These are phyloP conservation scores for Limanda limanda DNA, from an alignment of 2,113 vertebrate genomes.

Conservation along the genomic window DNA sequence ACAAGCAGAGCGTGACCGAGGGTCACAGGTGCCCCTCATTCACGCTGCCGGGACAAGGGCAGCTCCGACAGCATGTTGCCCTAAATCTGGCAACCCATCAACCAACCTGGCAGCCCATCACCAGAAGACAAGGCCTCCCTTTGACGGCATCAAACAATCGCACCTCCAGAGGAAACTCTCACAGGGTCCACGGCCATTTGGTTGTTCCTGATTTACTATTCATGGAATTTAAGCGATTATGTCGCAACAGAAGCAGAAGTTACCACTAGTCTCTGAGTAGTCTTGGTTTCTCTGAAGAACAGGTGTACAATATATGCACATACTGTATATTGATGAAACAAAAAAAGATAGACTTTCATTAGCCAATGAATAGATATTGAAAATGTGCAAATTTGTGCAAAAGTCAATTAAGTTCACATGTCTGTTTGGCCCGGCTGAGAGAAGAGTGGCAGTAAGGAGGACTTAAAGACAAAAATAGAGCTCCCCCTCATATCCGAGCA, in stretches of 20 bases:
- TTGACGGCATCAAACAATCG: slow-evolving; percentile 60
- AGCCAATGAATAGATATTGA: slow-evolving; percentile 16
- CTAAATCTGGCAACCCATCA: slow-evolving; percentile 58
- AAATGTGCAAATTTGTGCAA: slow-evolving; percentile 44
- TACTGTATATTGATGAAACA: background rate
- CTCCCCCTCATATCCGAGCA: slow-evolving; percentile 64
- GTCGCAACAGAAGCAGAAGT: background rate
- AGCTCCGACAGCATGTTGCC: slow-evolving; percentile 58
- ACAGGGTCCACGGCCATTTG: slow-evolving; percentile 21
- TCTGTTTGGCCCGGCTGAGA: slow-evolving; percentile 60
- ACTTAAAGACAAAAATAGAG: slow-evolving; percentile 69
- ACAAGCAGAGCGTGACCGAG: slow-evolving; percentile 54
- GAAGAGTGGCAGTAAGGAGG: slow-evolving; percentile 54
- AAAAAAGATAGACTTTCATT: background rate
- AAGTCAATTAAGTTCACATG: slow-evolving; percentile 63
- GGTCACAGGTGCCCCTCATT: slow-evolving; percentile 75
- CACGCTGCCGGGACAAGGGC: slow-evolving; percentile 40
- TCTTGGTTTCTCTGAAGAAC: background rate
- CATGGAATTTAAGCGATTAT: slow-evolving; percentile 42
- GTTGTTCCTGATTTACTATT: slow-evolving; percentile 43
- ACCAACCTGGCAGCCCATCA: slow-evolving; percentile 62
- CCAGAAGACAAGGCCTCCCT: slow-evolving; percentile 52
- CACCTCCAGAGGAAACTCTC: slow-evolving; percentile 39
- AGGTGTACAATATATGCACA: background rate
- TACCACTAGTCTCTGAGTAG: background rate